These are phyloP conservation scores for Mesoligia furuncula DNA, from an alignment of 2,888 invertebrate species.

Conservation along the genomic window DNA sequence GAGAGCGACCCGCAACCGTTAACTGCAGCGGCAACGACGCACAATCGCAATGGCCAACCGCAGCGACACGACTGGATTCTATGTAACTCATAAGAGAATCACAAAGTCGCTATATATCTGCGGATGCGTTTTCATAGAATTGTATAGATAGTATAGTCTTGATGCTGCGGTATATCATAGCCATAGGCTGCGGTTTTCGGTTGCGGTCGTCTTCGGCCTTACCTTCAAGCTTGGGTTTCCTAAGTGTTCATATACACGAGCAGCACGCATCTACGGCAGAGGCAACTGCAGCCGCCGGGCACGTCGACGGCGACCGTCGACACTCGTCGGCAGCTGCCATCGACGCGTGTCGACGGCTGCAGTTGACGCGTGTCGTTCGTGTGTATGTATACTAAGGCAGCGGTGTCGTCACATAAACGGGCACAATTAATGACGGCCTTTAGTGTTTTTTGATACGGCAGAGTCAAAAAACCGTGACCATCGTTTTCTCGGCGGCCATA, in stretches of 20 bases:
- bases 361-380: neutral
- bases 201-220: neutral
- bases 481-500: rapidly evolving
- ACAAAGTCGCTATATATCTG: neutral
- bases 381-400: neutral
- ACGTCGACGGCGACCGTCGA: no score
- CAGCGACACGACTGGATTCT: neutral
- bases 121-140: neutral
- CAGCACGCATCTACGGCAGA: neutral
- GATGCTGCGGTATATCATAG: no score
- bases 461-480: neutral
- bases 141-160: neutral
- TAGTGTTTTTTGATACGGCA: no score
- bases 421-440: neutral
- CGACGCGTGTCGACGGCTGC: neutral
- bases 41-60: neutral
- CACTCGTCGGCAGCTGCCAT: no score
- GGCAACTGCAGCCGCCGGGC: neutral
- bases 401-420: neutral
- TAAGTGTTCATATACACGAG: neutral
- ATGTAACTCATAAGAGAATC: neutral
- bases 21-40: neutral
- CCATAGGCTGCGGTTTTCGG: neutral
- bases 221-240: neutral
- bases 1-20: neutral